Base-by-base conservation (phyloP, 2,888 invertebrate species). In the Onchidella celtica region DNA sequence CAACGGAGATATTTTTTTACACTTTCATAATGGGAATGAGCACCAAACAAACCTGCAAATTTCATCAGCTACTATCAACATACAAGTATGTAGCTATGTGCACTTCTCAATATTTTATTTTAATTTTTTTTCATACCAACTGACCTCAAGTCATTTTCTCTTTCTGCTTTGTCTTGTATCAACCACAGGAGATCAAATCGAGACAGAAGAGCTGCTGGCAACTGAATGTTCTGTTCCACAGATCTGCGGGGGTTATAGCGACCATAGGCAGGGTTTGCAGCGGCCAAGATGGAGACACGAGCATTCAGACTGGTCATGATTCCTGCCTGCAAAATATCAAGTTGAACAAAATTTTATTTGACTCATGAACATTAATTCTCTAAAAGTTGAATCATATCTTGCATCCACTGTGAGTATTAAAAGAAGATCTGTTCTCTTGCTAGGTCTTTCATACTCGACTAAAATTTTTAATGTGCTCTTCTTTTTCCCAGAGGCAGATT, bases 281-380 rank as follows among this genome's bases (percentile, higher is more conserved):
- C 99, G 32, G 99, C 99, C 86, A 99, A 94, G 91, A 99, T 99
- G 0, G 99, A 97, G 77, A 98, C 98, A 85, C 99, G 95, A 0
- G 99, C 99, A 94, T 99, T 99, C 85, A 99, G 94, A 76, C 97
- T 97, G 0, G 99, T 99, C 97, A 99, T 97, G 90, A 99, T 99
- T 82, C 99, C 99, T 47, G 99, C 99, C 96, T 96, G 92, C 47
- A 47, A 47, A 11, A n/a, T n/a, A n/a, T n/a, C n/a, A n/a, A n/a
- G n/a, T n/a, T n/a, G n/a, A n/a, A n/a, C n/a, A n/a, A n/a, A n/a
- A n/a, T n/a, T n/a, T n/a, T n/a, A n/a, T n/a, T n/a, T n/a, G n/a
- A n/a, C n/a, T n/a, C n/a, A n/a, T n/a, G n/a, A n/a, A n/a, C n/a
- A n/a, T n/a, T n/a, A n/a, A n/a, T n/a, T n/a, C n/a, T n/a, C n/a